phyloP scores from a whole-genome alignment of 2,797 vertebrate genomes.

The Trachurus trachurus region DNA sequence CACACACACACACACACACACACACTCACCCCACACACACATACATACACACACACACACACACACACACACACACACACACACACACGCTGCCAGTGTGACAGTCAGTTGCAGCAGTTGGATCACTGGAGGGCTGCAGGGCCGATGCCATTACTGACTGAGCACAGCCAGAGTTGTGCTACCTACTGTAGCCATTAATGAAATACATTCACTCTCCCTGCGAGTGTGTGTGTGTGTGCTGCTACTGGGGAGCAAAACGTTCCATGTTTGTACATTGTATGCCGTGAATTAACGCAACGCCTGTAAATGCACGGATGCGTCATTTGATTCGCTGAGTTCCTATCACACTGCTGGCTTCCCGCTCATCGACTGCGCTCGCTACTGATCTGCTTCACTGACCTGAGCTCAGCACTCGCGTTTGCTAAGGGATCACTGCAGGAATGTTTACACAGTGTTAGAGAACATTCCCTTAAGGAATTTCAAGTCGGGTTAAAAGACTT shows the following conservation, averaged over 20 bases:
- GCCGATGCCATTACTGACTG: conserved; percentile 74
- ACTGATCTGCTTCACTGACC: conserved; percentile 9
- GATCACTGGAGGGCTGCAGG: conserved; percentile 67
- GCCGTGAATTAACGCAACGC: conserved; percentile 26
- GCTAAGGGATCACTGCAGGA: conserved; percentile 5
- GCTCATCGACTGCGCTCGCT: conserved; percentile 19
- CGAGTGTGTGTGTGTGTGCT: conserved; percentile 23
- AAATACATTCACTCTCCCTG: conserved; percentile 59
- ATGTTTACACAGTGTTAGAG: not conserved
- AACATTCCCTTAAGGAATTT: not conserved
- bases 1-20: conserved; percentile 28
- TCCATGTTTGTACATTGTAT: conserved; percentile 2
- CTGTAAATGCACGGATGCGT: conserved; percentile 35
- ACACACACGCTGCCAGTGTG: conserved; percentile 43
- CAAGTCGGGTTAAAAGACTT: not conserved
- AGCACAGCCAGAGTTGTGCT: conserved; percentile 63
- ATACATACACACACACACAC: conserved; percentile 17
- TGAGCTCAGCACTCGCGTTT: not conserved
- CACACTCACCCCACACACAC: no score
- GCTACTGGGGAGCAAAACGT: conserved; percentile 5
- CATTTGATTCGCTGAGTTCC: not conserved
- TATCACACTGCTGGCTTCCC: conserved; percentile 16
- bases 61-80: conserved; percentile 23
- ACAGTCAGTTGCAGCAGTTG: conserved; percentile 67
- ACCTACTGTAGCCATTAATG: conserved; percentile 70